Evolutionary conservation across 2,113 vertebrate species (phyloP).

Genomic region (Galeopterus variegatus): DNA sequence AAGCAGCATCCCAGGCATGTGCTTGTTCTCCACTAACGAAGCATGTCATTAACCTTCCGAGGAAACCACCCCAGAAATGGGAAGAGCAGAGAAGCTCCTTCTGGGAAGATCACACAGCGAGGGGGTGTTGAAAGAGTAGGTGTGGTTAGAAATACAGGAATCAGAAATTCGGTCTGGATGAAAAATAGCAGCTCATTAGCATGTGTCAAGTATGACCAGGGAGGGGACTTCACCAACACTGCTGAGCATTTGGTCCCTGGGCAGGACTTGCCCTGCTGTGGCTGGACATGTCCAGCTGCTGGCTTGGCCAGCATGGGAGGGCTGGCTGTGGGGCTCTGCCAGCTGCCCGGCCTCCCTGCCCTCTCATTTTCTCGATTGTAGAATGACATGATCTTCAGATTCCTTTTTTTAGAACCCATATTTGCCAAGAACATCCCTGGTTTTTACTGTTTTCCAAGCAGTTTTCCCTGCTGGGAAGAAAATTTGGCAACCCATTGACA

Average conservation of each 20-base stretch:
- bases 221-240: background rate
- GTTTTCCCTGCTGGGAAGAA: conserved; percentile 15
- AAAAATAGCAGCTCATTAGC: background rate
- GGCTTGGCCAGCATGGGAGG: background rate
- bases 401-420: background rate
- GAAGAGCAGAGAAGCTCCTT: background rate
- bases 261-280: rapidly evolving
- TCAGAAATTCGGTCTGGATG: background rate
- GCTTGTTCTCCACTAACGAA: background rate
- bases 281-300: background rate
- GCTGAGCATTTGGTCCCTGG: background rate
- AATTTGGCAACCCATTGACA: background rate
- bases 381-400: background rate
- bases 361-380: background rate
- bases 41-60: background rate
- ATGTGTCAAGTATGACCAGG: background rate
- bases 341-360: too few relatives aligned
- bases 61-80: background rate
- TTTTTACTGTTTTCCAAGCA: conserved; percentile 22
- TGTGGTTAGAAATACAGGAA: background rate
- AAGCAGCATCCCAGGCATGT: background rate
- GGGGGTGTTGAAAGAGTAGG: background rate
- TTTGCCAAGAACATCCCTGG: background rate
- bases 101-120: background rate
- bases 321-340: too few relatives aligned